Evolutionary conservation across 92 coral and sea anemone genomes (phyloP).

Genomic region (Plumapathes pennacea): DNA sequence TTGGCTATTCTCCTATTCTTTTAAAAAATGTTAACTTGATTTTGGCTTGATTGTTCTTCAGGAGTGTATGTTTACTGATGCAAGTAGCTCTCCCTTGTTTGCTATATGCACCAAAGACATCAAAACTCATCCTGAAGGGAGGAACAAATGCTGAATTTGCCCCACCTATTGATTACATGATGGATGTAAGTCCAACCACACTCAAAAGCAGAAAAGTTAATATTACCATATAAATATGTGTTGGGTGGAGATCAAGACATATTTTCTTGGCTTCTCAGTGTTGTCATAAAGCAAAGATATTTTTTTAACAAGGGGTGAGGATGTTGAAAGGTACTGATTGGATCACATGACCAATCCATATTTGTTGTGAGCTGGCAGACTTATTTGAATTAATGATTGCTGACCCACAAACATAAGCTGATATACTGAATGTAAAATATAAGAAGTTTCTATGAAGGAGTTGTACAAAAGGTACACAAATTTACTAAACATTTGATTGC

Average conservation of each 20-base stretch:
- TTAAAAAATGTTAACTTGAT: too few species aligned
- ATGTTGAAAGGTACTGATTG: too few species aligned
- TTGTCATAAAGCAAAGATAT: too few species aligned
- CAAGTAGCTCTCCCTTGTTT: slow-evolving; percentile 94
- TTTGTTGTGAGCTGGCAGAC: too few species aligned
- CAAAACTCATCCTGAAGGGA: slow-evolving; percentile 73
- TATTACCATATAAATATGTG: not conserved
- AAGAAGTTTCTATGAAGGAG: too few species aligned
- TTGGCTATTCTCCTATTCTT: too few species aligned
- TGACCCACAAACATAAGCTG: too few species aligned
- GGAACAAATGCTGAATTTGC: slow-evolving; percentile 98
- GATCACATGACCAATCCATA: too few species aligned
- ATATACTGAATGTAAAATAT: too few species aligned
- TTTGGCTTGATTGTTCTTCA: slow-evolving; percentile 9
- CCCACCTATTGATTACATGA: slow-evolving; percentile 95
- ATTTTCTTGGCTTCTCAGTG: not conserved
- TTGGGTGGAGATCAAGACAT: not conserved
- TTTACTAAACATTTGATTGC: not conserved
- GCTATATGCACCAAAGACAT: slow-evolving; percentile 70
- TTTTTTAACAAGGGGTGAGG: too few species aligned
- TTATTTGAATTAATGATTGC: too few species aligned
- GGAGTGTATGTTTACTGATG: slow-evolving; percentile 87
- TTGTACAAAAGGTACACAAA: not conserved
- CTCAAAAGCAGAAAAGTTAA: not conserved
- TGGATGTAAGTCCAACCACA: slow-evolving; percentile 80